Evolutionary conservation across 2,113 vertebrate species (phyloP).

Genomic region (Nanger granti): DNA sequence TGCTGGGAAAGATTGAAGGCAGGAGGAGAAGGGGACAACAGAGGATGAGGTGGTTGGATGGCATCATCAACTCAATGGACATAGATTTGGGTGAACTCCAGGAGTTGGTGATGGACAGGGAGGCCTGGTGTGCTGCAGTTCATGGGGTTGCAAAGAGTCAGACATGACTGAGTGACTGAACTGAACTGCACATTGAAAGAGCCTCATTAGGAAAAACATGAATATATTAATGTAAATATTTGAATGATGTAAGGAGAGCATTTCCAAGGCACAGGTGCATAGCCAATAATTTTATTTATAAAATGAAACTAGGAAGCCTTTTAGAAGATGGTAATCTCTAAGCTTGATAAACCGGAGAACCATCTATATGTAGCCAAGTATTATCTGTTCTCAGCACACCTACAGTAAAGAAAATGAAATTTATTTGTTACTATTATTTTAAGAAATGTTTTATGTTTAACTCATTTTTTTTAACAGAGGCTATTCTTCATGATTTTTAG

Average conservation of each 20-base stretch:
- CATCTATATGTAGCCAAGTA: not conserved
- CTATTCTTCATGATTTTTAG: not conserved
- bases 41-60: no score
- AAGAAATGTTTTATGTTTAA: not conserved
- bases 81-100: no score
- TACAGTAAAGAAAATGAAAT: not conserved
- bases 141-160: no score
- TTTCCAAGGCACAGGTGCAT: not conserved
- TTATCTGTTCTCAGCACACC: not conserved
- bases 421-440: not conserved
- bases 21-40: no score
- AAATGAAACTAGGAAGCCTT: not conserved
- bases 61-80: no score
- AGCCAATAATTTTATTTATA: constrained; percentile 47
- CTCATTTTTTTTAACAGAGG: not conserved
- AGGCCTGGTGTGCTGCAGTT: no score
- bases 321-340: not conserved
- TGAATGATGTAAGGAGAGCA: not conserved
- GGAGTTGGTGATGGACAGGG: no score
- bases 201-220: constrained; percentile 24
- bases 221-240: constrained; percentile 24
- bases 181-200: not conserved
- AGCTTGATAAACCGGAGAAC: not conserved
- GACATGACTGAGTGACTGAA: no score
- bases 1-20: no score